Evolutionary conservation across 53 echinoderm and acorn worm species (phyloP).

Genomic region (Holothuria scabra): DNA sequence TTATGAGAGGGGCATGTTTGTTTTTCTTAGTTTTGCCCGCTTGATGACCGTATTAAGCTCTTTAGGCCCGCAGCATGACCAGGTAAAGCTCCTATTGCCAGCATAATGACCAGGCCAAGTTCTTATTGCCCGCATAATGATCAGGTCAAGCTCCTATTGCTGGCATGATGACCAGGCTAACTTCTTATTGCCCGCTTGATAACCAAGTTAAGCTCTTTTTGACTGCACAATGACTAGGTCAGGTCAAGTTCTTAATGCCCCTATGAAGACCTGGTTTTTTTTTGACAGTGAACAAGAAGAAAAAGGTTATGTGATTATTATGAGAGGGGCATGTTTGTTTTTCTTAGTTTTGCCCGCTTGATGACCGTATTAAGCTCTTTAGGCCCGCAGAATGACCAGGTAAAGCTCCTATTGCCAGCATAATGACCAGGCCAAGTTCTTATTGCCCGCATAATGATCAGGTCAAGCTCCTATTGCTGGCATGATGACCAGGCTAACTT

Average conservation of each 20-base stretch:
- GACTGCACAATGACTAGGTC: slow-evolving; percentile 18
- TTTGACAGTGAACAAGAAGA: no score
- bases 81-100: neutral
- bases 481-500: slow-evolving; percentile 5
- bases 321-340: no score
- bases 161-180: slow-evolving; percentile 1
- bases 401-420: no score
- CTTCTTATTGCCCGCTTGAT: slow-evolving; percentile 22
- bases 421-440: no score
- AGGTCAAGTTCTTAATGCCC: slow-evolving; percentile 22
- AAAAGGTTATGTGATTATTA: no score
- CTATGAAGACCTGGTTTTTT: slow-evolving; percentile 4
- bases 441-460: no score
- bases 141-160: no score
- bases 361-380: neutral
- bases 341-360: neutral
- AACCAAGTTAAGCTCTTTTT: slow-evolving; percentile 15
- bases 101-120: no score
- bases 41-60: neutral
- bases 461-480: no score
- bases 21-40: no score
- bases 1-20: no score
- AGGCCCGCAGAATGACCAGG: neutral
- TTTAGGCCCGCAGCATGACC: neutral
- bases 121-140: no score